Evolutionary conservation across 2,888 invertebrate genomes (phyloP), one percentile per base, ranked within the genome.

Genomic region (Kryphioiulus occultus): DNA sequence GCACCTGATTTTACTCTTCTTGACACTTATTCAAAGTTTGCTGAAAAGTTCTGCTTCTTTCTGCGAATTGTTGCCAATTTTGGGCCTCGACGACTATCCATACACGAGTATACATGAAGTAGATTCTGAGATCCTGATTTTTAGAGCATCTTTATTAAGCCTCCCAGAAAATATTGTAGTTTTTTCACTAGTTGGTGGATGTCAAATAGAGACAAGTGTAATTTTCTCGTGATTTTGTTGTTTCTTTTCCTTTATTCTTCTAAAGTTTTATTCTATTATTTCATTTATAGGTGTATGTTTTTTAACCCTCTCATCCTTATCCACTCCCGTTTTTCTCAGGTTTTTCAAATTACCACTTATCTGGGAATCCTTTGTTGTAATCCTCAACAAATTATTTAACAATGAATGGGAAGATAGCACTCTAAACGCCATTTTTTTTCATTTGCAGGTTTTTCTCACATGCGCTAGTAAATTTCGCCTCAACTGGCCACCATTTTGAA

Each of bases 341-440:
- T 59, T 59, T 59, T 59, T 59, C 59, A 59, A 59, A 59, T 59
- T 59, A 59, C 59, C 59, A 59, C 59, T 59, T 59, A 59, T 59
- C 59, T 59, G 59, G 59, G 59, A 59, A 59, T 59, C 59, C 59
- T 59, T 59, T 59, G 59, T 59, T 59, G 59, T 22, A 59, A 59
- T 59, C 22, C 59, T 59, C 59, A 59, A 59, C 59, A 59, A 59
- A 59, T 59, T 59, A 59, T 59, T 59, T 59, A 59, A 59, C 59
- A 59, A 59, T 59, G 59, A 59, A 59, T 59, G 22, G 59, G 59
- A 59, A 59, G 59, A 59, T 59, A 59, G 59, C 59, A 59, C 59
- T 59, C 59, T 59, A 59, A 59, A 59, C 22, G 59, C 22, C n/a
- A 59, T 53, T 59, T 59, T 59, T 59, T 59, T 59, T 59, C 59